A percentile compares a stretch with the other conserved stretches of the same genome.
Evolutionary conservation across 1,140 invertebrate species (phyloP).

Genomic region (Laupala kohalensis): DNA sequence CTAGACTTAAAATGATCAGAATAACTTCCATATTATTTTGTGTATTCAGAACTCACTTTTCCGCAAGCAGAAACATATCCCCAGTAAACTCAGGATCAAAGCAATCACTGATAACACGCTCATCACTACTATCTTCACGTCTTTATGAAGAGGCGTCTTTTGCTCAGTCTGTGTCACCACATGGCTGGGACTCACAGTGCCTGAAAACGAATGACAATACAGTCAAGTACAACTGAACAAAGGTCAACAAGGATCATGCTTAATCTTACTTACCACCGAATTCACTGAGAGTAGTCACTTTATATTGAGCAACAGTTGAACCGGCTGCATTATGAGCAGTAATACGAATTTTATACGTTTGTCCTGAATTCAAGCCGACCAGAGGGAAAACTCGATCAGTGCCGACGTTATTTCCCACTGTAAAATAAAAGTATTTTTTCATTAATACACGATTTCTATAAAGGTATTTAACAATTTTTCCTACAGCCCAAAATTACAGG

Average conservation of each 20-base stretch:
- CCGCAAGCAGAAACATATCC: constrained; percentile 12
- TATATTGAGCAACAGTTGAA: constrained; percentile 35
- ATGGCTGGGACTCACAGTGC: constrained; percentile 6
- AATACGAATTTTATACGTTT: constrained; percentile 35
- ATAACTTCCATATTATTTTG: no score
- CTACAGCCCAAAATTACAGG: no score
- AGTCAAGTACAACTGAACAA: not conserved
- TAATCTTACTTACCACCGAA: constrained; percentile 3
- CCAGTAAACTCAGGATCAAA: constrained; percentile 9
- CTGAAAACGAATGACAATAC: not conserved
- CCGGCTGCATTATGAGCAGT: constrained; percentile 44
- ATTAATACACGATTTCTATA: no score
- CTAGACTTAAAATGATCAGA: no score
- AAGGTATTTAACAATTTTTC: no score
- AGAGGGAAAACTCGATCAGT: constrained; percentile 1
- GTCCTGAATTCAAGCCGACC: constrained; percentile 36
- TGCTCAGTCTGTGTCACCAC: constrained; percentile 8
- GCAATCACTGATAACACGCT: constrained; percentile 1
- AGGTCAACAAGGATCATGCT: not conserved
- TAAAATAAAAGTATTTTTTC: not conserved
- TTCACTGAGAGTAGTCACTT: constrained; percentile 32
- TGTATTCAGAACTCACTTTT: constrained; percentile 13
- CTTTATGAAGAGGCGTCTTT: constrained; percentile 10
- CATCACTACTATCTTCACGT: constrained; percentile 9
- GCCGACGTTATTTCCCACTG: constrained; percentile 12